These are phyloP conservation scores for Tribolium freemani DNA, from an alignment of 2,888 invertebrate genomes.

Conservation along the genomic window DNA sequence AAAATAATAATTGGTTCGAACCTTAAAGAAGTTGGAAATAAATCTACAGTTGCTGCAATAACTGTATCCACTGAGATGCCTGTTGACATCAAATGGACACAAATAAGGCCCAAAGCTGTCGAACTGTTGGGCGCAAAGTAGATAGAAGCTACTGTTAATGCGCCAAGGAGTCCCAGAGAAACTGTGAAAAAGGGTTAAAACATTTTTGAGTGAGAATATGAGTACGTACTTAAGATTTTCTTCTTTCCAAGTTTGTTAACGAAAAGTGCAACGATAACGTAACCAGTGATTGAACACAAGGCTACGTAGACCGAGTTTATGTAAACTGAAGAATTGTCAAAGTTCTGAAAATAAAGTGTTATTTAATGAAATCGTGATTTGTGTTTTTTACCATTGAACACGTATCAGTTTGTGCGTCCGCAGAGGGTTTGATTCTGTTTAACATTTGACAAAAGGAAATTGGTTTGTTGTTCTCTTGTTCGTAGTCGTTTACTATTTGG, in stretches of 20 bases:
- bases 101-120: constrained; percentile 71
- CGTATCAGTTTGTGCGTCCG: constrained; percentile 40
- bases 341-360: constrained; percentile 48
- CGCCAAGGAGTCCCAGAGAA: constrained; percentile 60
- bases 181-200: constrained; percentile 51
- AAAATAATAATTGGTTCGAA: constrained; percentile 52
- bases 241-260: constrained; percentile 70
- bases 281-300: constrained; percentile 74
- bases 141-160: constrained; percentile 68
- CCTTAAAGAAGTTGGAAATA: constrained; percentile 77
- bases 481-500: constrained; percentile 30
- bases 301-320: constrained; percentile 78
- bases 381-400: constrained; percentile 14
- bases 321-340: constrained; percentile 69
- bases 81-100: constrained; percentile 70
- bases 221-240: constrained; percentile 68
- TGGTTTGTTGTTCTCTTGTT: constrained; percentile 8
- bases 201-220: background rate
- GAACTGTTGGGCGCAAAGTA: constrained; percentile 72
- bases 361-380: background rate
- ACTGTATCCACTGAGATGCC: constrained; percentile 73
- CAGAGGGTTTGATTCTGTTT: constrained; percentile 66
- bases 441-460: constrained; percentile 27
- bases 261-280: constrained; percentile 71
- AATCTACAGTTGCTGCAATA: constrained; percentile 73